Percentiles rank a stretch among this genome's conserved stretches.
Evolutionary conservation across 1,140 invertebrate species (phyloP).

Genomic region (Steinernema feltiae): DNA sequence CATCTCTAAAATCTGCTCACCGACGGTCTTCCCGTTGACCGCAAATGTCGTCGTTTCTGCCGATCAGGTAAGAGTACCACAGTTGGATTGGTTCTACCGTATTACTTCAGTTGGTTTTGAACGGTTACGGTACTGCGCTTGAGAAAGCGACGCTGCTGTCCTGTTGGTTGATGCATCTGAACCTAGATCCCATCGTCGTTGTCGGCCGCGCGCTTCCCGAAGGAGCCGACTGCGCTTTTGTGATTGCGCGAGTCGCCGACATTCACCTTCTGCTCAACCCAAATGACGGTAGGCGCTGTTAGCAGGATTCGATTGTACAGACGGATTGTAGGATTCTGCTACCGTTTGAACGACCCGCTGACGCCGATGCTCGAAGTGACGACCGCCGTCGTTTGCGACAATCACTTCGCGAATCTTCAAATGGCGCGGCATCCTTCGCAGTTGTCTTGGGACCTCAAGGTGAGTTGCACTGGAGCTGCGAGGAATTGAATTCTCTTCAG

Average conservation of each 20-base stretch:
- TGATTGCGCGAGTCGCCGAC: background rate
- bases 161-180: slow-evolving; percentile 19
- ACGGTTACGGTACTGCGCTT: background rate
- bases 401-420: slow-evolving; percentile 28
- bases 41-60: background rate
- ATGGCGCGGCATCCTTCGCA: background rate
- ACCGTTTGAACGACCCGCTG: slow-evolving; percentile 7
- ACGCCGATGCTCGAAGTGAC: background rate
- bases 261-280: slow-evolving; percentile 15
- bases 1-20: background rate
- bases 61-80: background rate
- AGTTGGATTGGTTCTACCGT: background rate
- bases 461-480: too few relatives aligned
- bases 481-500: background rate
- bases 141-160: slow-evolving; percentile 14
- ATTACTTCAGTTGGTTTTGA: background rate
- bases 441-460: slow-evolving; percentile 17
- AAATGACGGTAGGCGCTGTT: slow-evolving; percentile 12
- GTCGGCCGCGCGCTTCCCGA: slow-evolving; percentile 12
- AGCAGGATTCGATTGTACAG: background rate
- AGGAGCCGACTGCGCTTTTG: slow-evolving; percentile 5
- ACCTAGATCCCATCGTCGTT: background rate
- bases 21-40: background rate
- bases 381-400: background rate
- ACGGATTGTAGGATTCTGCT: background rate